Evolutionary conservation across 92 coral and sea anemone genomes (phyloP), one percentile per base, ranked within the genome.

Genomic region (Heliopora coerulea): DNA sequence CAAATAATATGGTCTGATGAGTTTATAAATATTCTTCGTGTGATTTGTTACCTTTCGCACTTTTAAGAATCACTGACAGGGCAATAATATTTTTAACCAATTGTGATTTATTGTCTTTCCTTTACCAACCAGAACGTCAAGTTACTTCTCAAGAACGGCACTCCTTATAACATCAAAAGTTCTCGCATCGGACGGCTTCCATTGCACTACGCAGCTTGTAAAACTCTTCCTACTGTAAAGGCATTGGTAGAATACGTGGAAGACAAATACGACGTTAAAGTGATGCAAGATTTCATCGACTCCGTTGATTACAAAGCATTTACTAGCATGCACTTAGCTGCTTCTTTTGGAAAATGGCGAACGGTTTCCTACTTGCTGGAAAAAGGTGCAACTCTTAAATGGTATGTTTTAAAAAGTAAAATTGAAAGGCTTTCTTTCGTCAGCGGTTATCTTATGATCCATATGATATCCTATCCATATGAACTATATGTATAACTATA

Each of bases 261-360:
- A 46, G 25, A 1, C 49, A 34, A 0, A 10, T 24, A 37, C 27
- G 29, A 21, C 14, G 19, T 7, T 2, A 33, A 65, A 33, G 58
- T 17, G 15, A 13, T 3, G 14, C 14, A 67, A 31, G 9, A 13
- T 1, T 67, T 41, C 27, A 26, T 67, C 11, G 74, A 67, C 34
- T 40, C 49, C 18, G 77, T 30, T 1, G 63, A 70, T 70, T 70
- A 20, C 0, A 52, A 42, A 39, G 14, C 40, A 35, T 31, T 52
- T 3, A 70, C 77, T 11, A 14, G 62, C n/a, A 32, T 70, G 17
- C 77, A 70, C 32, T 9, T 70, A 24, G 77, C 77, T 0, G 77
- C 77, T 21, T 13, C 49, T 10, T 39, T 70, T n/a, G 63, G 63
- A 33, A 52, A 54, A 20, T 70, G 77, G 77, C 46, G 35, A 30